Percentiles rank a stretch among this genome's conserved stretches.
Conservation (phyloP, 2,113 vertebrate genomes). For the Raphicerus campestris region DNA sequence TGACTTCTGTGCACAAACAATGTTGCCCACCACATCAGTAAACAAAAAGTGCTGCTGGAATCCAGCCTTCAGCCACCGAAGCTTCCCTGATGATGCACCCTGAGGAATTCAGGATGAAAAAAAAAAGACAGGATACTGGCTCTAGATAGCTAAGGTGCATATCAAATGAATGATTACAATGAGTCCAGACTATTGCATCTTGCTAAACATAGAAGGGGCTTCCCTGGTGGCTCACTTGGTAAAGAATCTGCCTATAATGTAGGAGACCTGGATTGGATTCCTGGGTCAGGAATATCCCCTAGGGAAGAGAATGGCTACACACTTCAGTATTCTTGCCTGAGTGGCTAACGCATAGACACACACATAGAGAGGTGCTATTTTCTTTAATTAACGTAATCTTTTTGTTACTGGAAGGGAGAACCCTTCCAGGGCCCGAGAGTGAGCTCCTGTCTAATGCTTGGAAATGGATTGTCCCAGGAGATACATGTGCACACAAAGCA, state of each 20-base stretch:
- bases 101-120: background rate
- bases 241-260: background rate
- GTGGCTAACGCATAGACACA: background rate
- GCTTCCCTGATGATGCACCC: background rate
- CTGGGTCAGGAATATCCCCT: background rate
- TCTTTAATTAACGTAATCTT: background rate
- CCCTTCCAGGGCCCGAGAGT: background rate
- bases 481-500: background rate
- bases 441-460: background rate
- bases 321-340: background rate
- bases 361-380: background rate
- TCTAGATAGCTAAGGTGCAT: background rate
- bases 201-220: too few species aligned
- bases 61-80: background rate
- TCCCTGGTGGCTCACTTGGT: background rate
- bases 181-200: background rate
- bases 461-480: background rate
- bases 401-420: background rate
- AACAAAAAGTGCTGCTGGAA: background rate
- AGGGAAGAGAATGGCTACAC: background rate
- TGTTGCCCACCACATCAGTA: background rate
- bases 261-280: background rate
- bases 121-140: background rate
- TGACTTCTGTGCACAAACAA: accelerated
- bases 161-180: background rate